Percentiles rank a stretch among this genome's conserved stretches.
Evolutionary conservation across 2,888 invertebrate genomes (phyloP).

Genomic region (Apotomis turbidana): DNA sequence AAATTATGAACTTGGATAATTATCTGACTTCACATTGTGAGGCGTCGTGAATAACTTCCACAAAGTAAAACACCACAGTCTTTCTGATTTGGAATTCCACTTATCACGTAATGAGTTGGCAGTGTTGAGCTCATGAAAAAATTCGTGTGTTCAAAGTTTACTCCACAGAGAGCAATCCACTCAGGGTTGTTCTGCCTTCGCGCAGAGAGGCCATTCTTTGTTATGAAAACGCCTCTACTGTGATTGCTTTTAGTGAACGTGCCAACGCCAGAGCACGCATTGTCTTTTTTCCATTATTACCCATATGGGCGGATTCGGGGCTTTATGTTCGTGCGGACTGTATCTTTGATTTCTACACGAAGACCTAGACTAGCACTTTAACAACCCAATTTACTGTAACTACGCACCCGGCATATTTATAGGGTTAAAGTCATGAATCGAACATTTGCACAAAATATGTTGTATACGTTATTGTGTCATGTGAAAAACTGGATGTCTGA

Average conservation of each 20-base stretch:
- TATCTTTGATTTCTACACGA: constrained; percentile 15
- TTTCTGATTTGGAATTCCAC: constrained; percentile 25
- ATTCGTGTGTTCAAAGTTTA: constrained; percentile 52
- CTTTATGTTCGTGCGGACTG: constrained; percentile 22
- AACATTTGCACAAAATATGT: too few relatives aligned
- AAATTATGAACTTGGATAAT: too few relatives aligned
- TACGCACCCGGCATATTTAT: neutral
- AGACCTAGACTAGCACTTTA: constrained; percentile 4
- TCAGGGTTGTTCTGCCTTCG: constrained; percentile 41
- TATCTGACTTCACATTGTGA: too few relatives aligned
- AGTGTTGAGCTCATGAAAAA: constrained; percentile 30
- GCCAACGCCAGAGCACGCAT: constrained; percentile 39
- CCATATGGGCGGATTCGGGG: constrained; percentile 29
- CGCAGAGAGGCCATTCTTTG: constrained; percentile 55
- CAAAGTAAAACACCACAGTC: neutral
- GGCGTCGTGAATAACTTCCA: neutral
- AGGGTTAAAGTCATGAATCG: neutral
- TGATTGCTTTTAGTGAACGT: constrained; percentile 50
- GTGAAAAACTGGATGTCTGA: too few relatives aligned
- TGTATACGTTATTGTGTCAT: too few relatives aligned
- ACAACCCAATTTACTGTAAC: constrained; percentile 16
- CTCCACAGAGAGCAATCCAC: constrained; percentile 53
- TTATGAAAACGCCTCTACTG: constrained; percentile 57
- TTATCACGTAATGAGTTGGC: constrained; percentile 29
- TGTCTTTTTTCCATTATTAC: constrained; percentile 37